Evolutionary conservation across 1,140 invertebrate genomes (phyloP), one percentile per base, ranked within the genome.

Genomic region (Teleopsis dalmanni): DNA sequence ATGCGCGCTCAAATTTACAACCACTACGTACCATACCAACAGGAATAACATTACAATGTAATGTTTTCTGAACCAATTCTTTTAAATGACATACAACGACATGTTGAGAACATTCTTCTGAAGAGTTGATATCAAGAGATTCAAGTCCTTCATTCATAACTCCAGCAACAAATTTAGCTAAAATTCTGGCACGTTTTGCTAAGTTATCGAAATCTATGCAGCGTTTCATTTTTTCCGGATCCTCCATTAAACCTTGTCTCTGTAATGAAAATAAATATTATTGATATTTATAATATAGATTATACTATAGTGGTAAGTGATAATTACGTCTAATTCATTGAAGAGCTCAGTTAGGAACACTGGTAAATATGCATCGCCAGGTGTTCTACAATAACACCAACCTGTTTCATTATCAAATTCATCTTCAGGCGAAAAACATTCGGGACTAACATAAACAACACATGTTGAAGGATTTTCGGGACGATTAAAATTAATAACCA

Each of bases 11-110:
- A 3, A 83, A 62, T 19, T 74, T 70, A 0, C 78, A 77, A 1
- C 81, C 82, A 6, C 76, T 73, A n/a, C 70, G 70, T 19, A 84
- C 56, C 48, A 59, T 61, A 2, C 81, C 81, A 3, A 84, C 38
- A 0, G 81, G 79, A 4, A 84, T 73, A 0, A 83, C 66, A 22
- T 72, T 73, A 1, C 63, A 69, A 50, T 69, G 62, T 16, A 54
- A 52, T 1, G 43, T 9, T 2, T 42, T 14, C n/a, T n/a, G n/a
- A 4, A 55, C 71, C 9, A 77, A 57, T 0, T 72, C 58, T 3
- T 55, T 56, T n/a, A 78, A 40, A 36, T 77, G 75, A 18, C 70
- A 58, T 2, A 69, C 60, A 5, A 76, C 52, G 9, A 62, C 60
- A 19, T 74, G 60, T 7, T 72, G 60, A 4, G 72, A 54, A 43